A percentile compares a stretch with the other conserved stretches of the same genome.
These are phyloP conservation scores for Pipistrellus nathusii DNA, from an alignment of 2,797 vertebrate species.

Conservation along the genomic window DNA sequence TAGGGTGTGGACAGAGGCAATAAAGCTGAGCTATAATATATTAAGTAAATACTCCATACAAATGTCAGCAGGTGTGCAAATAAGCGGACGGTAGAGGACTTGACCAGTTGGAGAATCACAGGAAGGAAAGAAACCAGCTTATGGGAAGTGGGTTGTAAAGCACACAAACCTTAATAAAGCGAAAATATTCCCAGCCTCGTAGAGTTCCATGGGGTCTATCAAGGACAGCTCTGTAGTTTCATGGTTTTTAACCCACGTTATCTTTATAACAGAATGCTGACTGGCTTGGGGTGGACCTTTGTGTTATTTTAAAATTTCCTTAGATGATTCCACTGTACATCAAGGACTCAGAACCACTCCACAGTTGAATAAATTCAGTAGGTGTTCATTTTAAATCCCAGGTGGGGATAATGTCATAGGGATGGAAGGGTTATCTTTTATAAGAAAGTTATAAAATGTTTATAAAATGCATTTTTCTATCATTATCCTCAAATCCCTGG, in stretches of 20 bases:
- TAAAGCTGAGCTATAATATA: background rate
- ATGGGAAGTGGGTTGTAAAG: background rate
- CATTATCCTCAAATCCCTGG: background rate
- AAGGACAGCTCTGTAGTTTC: background rate
- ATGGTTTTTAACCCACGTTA: background rate
- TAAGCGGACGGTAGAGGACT: background rate
- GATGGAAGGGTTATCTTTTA: background rate
- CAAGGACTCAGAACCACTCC: background rate
- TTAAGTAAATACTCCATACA: background rate
- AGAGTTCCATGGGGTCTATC: background rate
- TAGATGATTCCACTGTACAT: background rate
- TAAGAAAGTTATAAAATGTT: too few species aligned
- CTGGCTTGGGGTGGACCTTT: background rate
- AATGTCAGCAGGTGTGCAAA: constrained; percentile 4
- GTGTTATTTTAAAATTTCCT: background rate
- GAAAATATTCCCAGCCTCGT: background rate
- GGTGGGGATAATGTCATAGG: background rate
- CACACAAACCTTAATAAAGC: background rate
- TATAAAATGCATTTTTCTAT: too few species aligned
- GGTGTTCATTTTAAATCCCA: background rate
- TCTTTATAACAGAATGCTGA: background rate
- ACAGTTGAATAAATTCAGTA: background rate
- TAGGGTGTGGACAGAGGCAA: constrained; percentile 1
- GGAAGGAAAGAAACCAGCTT: background rate
- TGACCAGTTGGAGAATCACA: background rate